Evolutionary conservation across 1,140 invertebrate species (phyloP), one percentile per base, ranked within the genome.

Genomic region (Bemisia tabaci): DNA sequence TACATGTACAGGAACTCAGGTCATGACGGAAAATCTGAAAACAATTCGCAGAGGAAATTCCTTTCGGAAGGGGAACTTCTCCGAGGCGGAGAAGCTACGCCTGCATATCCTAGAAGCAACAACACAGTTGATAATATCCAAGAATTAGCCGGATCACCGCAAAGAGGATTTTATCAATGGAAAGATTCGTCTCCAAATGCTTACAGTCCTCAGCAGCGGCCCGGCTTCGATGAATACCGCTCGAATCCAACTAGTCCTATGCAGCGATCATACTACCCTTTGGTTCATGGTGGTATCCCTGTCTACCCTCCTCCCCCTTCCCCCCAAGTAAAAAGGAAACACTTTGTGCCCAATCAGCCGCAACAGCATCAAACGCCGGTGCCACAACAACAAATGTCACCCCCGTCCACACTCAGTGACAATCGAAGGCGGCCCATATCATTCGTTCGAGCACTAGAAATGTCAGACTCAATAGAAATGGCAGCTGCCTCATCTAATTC

Each of bases 371-470:
- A 75, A 48, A 2, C 21, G 48, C 48, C 60, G 70, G 70, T 12
- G 63, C 72, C 12, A 70, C 33, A 48, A 48, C 33, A 48, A 48
- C 33, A 5, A 17, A 17, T 71, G n/a, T 58, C 66, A 59, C 78
- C 2, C 78, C 78, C 2, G 76, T 77, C 80, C 2, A 79, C 79
- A 1, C 74, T 75, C 12, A 68, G 73, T 5, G 78, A 82, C 68
- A 77, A 77, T 24, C 74, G 81, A 68, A 81, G 82, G 59, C 81
- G 93, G 61, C 94, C 94, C 0, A 91, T 95, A 82, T 93, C 92
- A 39, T 95, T 96, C 79, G 90, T 95, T 24, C 85, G 91, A 69
- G 93, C 92, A 9, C 80, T 95, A 23, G 92, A 95, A 80, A 91
- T 94, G 84, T 89, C 90, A 66, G 91, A 95, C 74, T 86, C 86